Conservation (phyloP, 2,797 vertebrate genomes). For the Rhinophrynus dorsalis region DNA sequence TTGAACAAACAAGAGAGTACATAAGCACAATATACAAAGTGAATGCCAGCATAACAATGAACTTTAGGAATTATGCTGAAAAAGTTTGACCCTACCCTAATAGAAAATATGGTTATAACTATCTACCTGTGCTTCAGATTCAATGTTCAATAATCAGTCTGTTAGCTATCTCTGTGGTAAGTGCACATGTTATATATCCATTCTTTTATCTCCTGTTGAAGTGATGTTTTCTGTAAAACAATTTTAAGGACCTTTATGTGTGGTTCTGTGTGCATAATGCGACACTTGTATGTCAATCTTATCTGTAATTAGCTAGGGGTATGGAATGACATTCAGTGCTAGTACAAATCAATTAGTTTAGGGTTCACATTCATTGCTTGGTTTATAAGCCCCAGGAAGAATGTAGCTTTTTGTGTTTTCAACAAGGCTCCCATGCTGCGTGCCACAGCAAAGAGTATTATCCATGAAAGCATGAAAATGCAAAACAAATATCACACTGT, state of each 20-base stretch:
- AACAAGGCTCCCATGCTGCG: slow-evolving; percentile 32
- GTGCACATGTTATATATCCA: slow-evolving; percentile 24
- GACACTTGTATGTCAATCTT: slow-evolving; percentile 40
- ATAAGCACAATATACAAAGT: too few relatives aligned
- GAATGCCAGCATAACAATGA: too few relatives aligned
- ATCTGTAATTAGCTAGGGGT: slow-evolving; percentile 45
- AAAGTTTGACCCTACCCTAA: too few relatives aligned
- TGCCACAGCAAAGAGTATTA: slow-evolving; percentile 38
- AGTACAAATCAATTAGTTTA: slow-evolving; percentile 36
- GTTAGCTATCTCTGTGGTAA: background rate
- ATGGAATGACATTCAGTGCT: slow-evolving; percentile 43
- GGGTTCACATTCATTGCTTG: slow-evolving; percentile 13
- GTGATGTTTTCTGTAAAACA: slow-evolving; percentile 13
- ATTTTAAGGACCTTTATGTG: slow-evolving; percentile 20
- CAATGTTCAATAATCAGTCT: background rate
- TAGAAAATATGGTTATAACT: too few relatives aligned
- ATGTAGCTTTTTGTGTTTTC: slow-evolving; percentile 27
- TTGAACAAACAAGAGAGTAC: too few relatives aligned
- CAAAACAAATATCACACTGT: slow-evolving; percentile 45
- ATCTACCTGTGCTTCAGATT: too few relatives aligned
- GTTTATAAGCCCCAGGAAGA: slow-evolving; percentile 17
- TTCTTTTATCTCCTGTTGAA: slow-evolving; percentile 8
- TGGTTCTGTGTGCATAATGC: slow-evolving; percentile 34
- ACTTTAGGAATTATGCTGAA: too few relatives aligned
- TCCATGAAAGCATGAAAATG: slow-evolving; percentile 47